Evolutionary conservation across 2,797 vertebrate species (phyloP).

Genomic region (Pelochelys cantorii): DNA sequence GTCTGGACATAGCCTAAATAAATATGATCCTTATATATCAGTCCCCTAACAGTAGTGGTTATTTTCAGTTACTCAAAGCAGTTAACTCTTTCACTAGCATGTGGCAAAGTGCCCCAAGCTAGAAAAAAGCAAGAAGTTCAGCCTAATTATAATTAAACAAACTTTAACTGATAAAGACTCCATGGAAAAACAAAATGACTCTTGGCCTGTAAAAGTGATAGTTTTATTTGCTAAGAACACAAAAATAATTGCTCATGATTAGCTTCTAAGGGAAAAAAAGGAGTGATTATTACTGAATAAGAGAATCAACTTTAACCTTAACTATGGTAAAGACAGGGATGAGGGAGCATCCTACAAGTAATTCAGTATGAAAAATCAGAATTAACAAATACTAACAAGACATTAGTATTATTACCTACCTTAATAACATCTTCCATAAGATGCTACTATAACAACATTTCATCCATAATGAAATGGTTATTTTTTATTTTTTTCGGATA

Average conservation of each 20-base stretch:
- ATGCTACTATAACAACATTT: conserved; percentile 68
- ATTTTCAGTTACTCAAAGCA: not conserved
- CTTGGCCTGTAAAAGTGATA: not conserved
- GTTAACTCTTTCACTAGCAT: not conserved
- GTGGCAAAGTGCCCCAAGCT: not conserved
- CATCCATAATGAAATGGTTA: conserved; percentile 72
- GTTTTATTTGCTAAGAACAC: not conserved
- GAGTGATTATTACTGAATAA: not conserved
- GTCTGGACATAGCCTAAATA: not conserved
- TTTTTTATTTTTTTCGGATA: conserved; percentile 38
- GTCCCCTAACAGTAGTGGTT: not conserved
- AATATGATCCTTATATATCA: not conserved
- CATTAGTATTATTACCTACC: conserved; percentile 20
- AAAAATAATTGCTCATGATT: not conserved
- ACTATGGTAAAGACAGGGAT: conserved; percentile 8
- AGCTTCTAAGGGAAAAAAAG: not conserved
- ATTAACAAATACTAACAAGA: conserved; percentile 44
- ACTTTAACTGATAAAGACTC: not conserved
- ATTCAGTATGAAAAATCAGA: conserved; percentile 40
- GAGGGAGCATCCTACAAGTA: conserved; percentile 6
- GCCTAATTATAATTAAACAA: not conserved
- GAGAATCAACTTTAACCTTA: not conserved
- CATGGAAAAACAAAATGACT: not conserved
- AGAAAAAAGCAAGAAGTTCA: not conserved
- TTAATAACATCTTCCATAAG: not conserved